Percentiles rank a stretch among this genome's conserved stretches.
Evolutionary conservation across 2,888 invertebrate genomes (phyloP).

Genomic region (Cataglyphis rosenhaueri): DNA sequence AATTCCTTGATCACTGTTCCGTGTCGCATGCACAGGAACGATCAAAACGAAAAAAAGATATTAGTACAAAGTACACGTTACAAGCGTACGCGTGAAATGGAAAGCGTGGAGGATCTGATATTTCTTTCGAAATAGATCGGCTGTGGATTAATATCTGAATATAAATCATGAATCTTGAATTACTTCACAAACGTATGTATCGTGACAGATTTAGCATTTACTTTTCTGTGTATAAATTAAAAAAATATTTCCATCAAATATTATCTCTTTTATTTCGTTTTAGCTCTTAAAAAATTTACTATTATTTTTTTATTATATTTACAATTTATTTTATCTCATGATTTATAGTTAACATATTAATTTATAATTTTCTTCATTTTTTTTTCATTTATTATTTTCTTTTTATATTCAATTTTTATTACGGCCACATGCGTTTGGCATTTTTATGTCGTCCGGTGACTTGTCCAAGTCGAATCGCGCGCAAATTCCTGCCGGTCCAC

Average conservation of each 20-base stretch:
- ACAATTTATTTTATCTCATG: background rate
- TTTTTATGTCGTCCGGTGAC: background rate
- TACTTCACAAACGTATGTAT: background rate
- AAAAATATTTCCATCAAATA: background rate
- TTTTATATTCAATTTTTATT: conserved; percentile 13
- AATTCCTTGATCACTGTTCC: conserved; percentile 48
- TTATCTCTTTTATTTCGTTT: background rate
- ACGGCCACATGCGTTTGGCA: background rate
- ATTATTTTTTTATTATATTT: background rate
- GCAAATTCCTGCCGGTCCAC: background rate
- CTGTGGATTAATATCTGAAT: conserved; percentile 2
- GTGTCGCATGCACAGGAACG: conserved; percentile 28
- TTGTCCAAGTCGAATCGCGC: background rate
- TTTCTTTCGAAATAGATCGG: background rate
- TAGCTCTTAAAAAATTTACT: background rate
- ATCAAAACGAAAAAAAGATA: conserved; percentile 11
- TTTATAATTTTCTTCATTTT: conserved; percentile 4
- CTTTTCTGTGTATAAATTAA: background rate
- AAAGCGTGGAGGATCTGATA: conserved; percentile 25
- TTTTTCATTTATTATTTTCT: conserved; percentile 10
- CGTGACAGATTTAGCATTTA: background rate
- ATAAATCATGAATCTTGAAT: background rate
- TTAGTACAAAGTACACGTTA: background rate
- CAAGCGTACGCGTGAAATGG: conserved; percentile 13
- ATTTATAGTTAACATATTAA: background rate